phyloP scores from a whole-genome alignment of 2,888 invertebrate species.

The Ormyrus labotus region DNA sequence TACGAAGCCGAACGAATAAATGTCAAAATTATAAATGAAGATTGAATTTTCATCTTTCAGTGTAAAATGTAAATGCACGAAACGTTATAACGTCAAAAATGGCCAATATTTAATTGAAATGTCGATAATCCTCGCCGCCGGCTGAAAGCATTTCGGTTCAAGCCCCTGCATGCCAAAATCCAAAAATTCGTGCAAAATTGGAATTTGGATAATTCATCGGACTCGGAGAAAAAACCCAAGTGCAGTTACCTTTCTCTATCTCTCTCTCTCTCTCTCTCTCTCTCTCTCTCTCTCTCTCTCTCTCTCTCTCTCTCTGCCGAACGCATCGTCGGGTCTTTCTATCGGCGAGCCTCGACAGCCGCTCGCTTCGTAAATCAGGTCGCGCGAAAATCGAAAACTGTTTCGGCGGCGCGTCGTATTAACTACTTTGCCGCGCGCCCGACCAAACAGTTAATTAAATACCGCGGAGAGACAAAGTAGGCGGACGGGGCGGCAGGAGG shows the following conservation, averaged over 20 bases:
- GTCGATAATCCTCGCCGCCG: too few relatives aligned
- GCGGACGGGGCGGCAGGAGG: background rate
- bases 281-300: slow-evolving; percentile 1
- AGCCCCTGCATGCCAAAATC: too few relatives aligned
- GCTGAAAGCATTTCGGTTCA: too few relatives aligned
- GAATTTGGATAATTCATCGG: too few relatives aligned
- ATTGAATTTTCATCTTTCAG: too few relatives aligned
- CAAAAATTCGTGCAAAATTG: too few relatives aligned
- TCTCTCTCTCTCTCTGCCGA: background rate
- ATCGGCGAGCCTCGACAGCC: background rate
- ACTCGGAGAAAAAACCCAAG: too few relatives aligned
- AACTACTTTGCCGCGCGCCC: slow-evolving; percentile 37
- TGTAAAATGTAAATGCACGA: too few relatives aligned
- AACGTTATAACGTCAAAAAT: too few relatives aligned
- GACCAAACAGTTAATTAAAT: slow-evolving; percentile 43
- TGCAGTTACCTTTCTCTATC: background rate
- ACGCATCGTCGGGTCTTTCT: slow-evolving; percentile 10
- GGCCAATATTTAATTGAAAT: too few relatives aligned
- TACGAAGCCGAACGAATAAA: too few relatives aligned
- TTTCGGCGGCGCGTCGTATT: slow-evolving; percentile 10
- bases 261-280: background rate
- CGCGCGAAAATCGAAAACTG: slow-evolving; percentile 11
- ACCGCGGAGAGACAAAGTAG: background rate
- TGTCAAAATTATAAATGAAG: too few relatives aligned
- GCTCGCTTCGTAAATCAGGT: background rate